Percentiles rank a stretch among this genome's conserved stretches.
phyloP scores from a whole-genome alignment of 2,113 vertebrate genomes.

The Cinclus mexicanus region DNA sequence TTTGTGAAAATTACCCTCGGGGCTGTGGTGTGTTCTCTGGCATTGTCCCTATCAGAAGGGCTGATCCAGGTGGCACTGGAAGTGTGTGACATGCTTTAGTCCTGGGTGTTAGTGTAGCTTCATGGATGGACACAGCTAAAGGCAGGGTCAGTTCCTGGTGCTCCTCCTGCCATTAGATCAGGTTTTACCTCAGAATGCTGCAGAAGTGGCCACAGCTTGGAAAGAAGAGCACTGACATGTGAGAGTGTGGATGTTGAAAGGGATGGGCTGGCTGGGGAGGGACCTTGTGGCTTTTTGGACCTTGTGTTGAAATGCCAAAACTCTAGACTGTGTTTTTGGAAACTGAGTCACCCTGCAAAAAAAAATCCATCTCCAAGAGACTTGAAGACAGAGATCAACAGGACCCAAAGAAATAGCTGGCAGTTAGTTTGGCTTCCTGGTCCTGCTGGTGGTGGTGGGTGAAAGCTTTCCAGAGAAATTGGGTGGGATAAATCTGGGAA shows the following conservation, averaged over 20 bases:
- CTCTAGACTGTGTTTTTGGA: not conserved
- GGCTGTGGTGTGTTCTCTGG: not conserved
- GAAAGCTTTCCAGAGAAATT: not conserved
- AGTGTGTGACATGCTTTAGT: not conserved
- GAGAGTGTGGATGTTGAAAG: not conserved
- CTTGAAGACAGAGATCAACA: not conserved
- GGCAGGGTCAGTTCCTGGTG: fast-evolving
- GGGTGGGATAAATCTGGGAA: not conserved
- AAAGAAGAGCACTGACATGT: not conserved
- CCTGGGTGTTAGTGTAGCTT: not conserved
- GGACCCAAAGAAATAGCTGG: not conserved
- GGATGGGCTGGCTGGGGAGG: not conserved
- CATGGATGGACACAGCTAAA: fast-evolving
- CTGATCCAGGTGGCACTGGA: not conserved
- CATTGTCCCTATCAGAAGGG: not conserved
- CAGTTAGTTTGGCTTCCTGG: not conserved
- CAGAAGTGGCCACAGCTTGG: not conserved
- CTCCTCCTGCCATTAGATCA: not conserved
- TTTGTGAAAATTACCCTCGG: not conserved
- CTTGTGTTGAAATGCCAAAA: not conserved
- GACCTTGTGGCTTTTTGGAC: not conserved
- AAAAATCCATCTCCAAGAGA: not conserved
- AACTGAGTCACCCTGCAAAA: not conserved
- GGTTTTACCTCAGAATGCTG: not conserved
- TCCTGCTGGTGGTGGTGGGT: too few species aligned